Percentiles rank a stretch among this genome's conserved stretches.
Evolutionary conservation across 2,888 invertebrate genomes (phyloP).

Genomic region (Clusia tigrina): DNA sequence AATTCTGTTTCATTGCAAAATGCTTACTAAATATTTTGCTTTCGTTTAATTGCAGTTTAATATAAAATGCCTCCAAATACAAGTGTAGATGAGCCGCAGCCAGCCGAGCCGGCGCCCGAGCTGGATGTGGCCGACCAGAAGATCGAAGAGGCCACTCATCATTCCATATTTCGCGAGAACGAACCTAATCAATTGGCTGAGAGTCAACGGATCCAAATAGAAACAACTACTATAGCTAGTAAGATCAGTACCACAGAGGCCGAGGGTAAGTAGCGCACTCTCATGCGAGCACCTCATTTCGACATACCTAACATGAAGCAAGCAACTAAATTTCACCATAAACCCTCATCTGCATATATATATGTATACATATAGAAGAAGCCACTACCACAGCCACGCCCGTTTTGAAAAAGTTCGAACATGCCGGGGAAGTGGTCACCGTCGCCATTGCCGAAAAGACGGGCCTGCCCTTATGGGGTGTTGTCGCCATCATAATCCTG

Average conservation of each 20-base stretch:
- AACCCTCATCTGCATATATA: neutral
- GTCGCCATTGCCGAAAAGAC: slow-evolving; percentile 74
- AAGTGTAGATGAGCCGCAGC: slow-evolving; percentile 53
- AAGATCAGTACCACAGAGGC: slow-evolving; percentile 50
- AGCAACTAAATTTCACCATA: neutral
- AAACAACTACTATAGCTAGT: slow-evolving; percentile 50
- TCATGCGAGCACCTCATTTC: no score
- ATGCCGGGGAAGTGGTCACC: slow-evolving; percentile 67
- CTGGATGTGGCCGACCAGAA: slow-evolving; percentile 53
- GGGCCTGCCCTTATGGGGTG: slow-evolving; percentile 84
- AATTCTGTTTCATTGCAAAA: neutral
- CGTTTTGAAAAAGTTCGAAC: slow-evolving; percentile 57
- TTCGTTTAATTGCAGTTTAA: slow-evolving; percentile 32
- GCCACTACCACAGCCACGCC: slow-evolving; percentile 52
- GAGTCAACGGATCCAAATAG: slow-evolving; percentile 52
- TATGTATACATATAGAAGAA: slow-evolving; percentile 37
- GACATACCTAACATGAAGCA: neutral
- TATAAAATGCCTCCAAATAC: slow-evolving; percentile 61
- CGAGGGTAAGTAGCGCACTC: slow-evolving; percentile 45
- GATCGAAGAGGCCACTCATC: slow-evolving; percentile 54
- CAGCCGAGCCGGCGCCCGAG: slow-evolving; percentile 46
- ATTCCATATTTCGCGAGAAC: slow-evolving; percentile 50
- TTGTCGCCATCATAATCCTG: slow-evolving; percentile 85
- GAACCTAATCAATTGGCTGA: slow-evolving; percentile 44
- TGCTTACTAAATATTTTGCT: neutral